Base-by-base conservation (phyloP, 2,797 vertebrate species). In the Urophycis tenuis region DNA sequence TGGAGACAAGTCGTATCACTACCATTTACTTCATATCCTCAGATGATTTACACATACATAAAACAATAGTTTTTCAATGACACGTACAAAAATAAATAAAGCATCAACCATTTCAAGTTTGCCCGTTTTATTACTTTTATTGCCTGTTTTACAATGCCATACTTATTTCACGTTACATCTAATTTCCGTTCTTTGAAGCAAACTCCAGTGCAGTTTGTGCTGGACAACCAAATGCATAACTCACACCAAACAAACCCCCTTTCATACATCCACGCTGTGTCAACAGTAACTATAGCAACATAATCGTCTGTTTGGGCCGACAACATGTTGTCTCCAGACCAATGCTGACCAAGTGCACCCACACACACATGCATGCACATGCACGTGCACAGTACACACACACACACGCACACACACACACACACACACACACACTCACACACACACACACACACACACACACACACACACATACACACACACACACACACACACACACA, bases 241-340 rank as follows among this genome's bases (percentile, higher is more conserved):
- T 75, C 77, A 77, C 76, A 87, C 83, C 78, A 85, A 80, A 86
- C 85, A 87, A 83, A 82, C 84, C 83, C 74, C 32, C 60, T n/a
- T 72, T 60, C 74, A 60, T 72, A 69, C 73, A 84, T 77, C 80
- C 75, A 19, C 49, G 41, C 85, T 87, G 81, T 80, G 88, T 90
- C 88, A 93, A 92, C 87, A 91, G 81, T 81, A 87, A 77, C 90
- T 83, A 87, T 88, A 83, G 86, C 32, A 87, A 91, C 87, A 53
- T 33, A 78, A 85, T 75, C 39, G 78, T 73, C 75, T 74, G 79
- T 73, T 74, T 82, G 72, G 74, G 74, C 35, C 33, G 74, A 82
- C 86, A 82, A 75, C 34, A 77, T 74, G 73, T 77, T 78, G 30
- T 36, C 64, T 74, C 35, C 76, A 12, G 49, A 19, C 75, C 71